These are phyloP conservation scores for Distichodus sexfasciatus DNA, from an alignment of 2,797 vertebrate genomes.

Conservation along the genomic window DNA sequence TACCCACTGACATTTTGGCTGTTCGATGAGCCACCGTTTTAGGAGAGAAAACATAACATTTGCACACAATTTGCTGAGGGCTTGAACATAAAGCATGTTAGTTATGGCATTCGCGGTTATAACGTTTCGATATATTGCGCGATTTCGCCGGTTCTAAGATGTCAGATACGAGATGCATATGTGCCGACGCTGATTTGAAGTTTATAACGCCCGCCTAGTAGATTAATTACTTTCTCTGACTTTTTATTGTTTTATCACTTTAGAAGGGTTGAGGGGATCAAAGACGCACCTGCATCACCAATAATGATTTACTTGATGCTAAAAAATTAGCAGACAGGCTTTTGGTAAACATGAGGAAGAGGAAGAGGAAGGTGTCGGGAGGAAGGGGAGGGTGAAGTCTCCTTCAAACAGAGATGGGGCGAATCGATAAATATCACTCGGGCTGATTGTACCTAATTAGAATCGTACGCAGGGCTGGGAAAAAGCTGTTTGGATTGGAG, in stretches of 20 bases:
- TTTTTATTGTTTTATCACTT: slow-evolving; percentile 58
- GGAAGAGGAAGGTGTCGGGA: not conserved
- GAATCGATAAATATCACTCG: slow-evolving; percentile 77
- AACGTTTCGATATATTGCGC: too few species aligned
- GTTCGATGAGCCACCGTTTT: too few species aligned
- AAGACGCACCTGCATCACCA: slow-evolving; percentile 71
- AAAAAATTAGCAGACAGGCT: slow-evolving; percentile 62
- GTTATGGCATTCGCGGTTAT: too few species aligned
- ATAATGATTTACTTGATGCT: slow-evolving; percentile 71
- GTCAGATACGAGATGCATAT: slow-evolving; percentile 68
- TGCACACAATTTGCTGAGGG: too few species aligned
- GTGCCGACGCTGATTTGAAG: slow-evolving; percentile 56
- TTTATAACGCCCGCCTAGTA: slow-evolving; percentile 58
- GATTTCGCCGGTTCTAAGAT: too few species aligned
- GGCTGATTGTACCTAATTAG: slow-evolving; percentile 75
- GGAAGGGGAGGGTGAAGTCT: slow-evolving; percentile 55
- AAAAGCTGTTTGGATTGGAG: slow-evolving; percentile 67
- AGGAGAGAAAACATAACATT: too few species aligned
- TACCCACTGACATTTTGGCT: too few species aligned
- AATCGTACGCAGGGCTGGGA: slow-evolving; percentile 63
- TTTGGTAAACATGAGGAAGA: slow-evolving; percentile 24
- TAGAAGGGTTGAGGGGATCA: slow-evolving; percentile 62
- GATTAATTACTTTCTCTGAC: slow-evolving; percentile 66
- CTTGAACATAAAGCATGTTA: too few species aligned
- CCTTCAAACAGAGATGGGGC: slow-evolving; percentile 60